Conservation (phyloP, 1,140 invertebrate species). For the Ruditapes philippinarum region DNA sequence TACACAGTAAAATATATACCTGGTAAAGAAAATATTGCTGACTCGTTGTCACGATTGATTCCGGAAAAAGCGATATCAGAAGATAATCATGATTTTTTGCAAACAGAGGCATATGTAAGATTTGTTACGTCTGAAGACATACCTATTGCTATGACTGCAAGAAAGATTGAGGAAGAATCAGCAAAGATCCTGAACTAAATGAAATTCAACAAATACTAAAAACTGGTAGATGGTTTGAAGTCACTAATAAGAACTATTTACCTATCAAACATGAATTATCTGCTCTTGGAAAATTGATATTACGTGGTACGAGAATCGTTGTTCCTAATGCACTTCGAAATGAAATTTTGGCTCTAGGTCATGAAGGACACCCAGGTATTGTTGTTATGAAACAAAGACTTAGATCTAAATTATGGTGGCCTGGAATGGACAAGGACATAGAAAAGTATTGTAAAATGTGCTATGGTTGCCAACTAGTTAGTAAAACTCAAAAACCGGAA, state of each 20-base stretch:
- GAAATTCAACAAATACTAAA: not conserved
- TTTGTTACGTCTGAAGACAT: slow-evolving; percentile 44
- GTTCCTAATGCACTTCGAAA: not conserved
- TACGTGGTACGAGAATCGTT: not conserved
- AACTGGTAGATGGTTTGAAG: not conserved
- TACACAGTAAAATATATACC: slow-evolving; percentile 66
- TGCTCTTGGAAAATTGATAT: not conserved
- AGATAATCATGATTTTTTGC: not conserved
- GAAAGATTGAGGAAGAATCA: not conserved
- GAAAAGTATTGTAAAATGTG: slow-evolving; percentile 10
- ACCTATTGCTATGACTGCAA: slow-evolving; percentile 51
- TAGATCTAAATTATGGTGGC: not conserved
- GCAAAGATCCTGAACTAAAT: not conserved
- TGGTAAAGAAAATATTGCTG: slow-evolving; percentile 70
- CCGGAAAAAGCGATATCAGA: not conserved
- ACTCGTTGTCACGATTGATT: slow-evolving; percentile 68
- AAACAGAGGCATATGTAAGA: slow-evolving; percentile 11
- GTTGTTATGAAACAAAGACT: slow-evolving; percentile 14
- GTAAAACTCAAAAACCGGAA: not conserved
- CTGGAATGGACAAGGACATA: slow-evolving; percentile 18
- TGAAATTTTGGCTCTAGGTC: not conserved
- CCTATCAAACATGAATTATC: not conserved
- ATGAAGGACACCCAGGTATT: slow-evolving; percentile 15
- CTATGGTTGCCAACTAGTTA: not conserved
- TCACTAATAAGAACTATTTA: not conserved